Conservation (phyloP, 2,797 vertebrate genomes). For the Acrossocheilus wenchowensis region DNA sequence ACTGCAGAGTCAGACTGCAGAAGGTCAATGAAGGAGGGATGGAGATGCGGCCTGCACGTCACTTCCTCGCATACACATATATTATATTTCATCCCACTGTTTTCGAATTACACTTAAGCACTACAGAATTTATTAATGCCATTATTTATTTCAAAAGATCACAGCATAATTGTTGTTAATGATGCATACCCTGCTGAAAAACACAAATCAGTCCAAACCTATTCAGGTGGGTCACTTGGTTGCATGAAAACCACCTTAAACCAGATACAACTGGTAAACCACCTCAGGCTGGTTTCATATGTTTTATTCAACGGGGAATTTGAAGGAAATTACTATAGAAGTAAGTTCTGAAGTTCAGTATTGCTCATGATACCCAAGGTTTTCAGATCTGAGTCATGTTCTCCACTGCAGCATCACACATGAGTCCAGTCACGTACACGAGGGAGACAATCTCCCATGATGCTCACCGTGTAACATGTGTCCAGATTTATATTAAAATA, state of each 20-base stretch:
- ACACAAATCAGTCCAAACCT: neutral
- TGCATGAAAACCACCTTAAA: neutral
- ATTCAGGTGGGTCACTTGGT: neutral
- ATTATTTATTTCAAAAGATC: neutral
- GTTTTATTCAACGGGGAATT: neutral
- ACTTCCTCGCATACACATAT: neutral
- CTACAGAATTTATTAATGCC: neutral
- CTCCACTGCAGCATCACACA: constrained; percentile 34
- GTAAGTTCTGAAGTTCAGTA: neutral
- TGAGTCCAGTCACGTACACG: constrained; percentile 44
- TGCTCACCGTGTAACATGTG: neutral
- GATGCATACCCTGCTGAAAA: neutral
- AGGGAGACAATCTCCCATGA: constrained; percentile 32
- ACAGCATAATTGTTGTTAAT: neutral
- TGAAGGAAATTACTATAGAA: neutral
- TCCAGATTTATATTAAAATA: neutral
- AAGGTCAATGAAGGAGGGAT: constrained; percentile 39
- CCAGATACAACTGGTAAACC: neutral
- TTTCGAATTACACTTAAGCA: neutral
- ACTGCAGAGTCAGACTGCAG: constrained; percentile 24
- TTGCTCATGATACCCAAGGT: constrained; percentile 11
- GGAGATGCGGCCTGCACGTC: constrained; percentile 16
- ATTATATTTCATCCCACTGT: constrained; percentile 37
- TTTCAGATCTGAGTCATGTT: constrained; percentile 39
- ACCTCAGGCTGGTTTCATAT: neutral